Conservation (phyloP, 2,888 invertebrate species). For the Eubasilissa splendida region DNA sequence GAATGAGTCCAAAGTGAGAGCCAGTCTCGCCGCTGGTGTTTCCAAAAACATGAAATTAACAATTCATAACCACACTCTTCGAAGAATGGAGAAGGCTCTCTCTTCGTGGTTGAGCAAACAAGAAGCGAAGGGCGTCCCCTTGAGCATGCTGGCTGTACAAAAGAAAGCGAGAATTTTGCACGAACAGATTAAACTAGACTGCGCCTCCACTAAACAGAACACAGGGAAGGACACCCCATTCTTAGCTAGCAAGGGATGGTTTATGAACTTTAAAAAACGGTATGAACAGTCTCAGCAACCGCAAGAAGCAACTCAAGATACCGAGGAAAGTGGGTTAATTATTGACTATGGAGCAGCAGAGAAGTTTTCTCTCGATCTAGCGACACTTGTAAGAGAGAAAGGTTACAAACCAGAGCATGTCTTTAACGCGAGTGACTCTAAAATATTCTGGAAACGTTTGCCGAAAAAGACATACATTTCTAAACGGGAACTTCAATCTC, state of each 20-base stretch:
- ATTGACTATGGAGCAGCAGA: constrained; percentile 47
- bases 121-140: constrained; percentile 22
- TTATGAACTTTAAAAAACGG: constrained; percentile 42
- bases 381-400: constrained; percentile 59
- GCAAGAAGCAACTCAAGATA: not conserved
- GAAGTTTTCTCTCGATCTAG: constrained; percentile 44
- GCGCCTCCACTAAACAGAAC: not conserved
- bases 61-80: constrained; percentile 20
- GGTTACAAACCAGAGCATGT: constrained; percentile 60
- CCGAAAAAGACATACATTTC: constrained; percentile 61
- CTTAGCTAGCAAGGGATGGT: constrained; percentile 44
- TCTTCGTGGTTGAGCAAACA: constrained; percentile 36
- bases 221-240: constrained; percentile 35
- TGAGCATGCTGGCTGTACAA: constrained; percentile 27
- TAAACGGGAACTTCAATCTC: constrained; percentile 60
- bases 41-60: constrained; percentile 30
- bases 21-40: constrained; percentile 41
- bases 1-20: constrained; percentile 35
- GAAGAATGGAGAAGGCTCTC: constrained; percentile 38
- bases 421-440: constrained; percentile 61
- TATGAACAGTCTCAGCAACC: constrained; percentile 15
- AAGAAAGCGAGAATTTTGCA: constrained; percentile 37
- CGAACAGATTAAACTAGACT: constrained; percentile 33
- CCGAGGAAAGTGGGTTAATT: not conserved
- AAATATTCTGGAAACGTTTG: constrained; percentile 61